Evolutionary conservation across 2,797 vertebrate species (phyloP).

Genomic region (Schizopygopsis malacanthus): DNA sequence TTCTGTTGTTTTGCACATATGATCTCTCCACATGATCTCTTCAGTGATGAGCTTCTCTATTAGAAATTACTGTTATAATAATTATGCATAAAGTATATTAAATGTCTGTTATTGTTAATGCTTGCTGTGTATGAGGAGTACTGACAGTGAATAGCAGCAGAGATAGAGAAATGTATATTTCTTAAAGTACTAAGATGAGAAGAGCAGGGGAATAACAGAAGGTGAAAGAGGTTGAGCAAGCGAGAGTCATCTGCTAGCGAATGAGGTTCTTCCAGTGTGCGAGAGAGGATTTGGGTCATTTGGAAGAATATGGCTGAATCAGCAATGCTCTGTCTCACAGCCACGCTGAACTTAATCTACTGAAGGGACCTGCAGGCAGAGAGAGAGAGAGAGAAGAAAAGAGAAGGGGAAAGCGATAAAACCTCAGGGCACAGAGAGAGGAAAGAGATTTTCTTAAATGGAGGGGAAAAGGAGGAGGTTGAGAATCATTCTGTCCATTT

Average conservation of each 20-base stretch:
- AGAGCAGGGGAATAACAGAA: slow-evolving; percentile 49
- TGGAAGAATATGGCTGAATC: slow-evolving; percentile 92
- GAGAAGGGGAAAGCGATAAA: slow-evolving; percentile 48
- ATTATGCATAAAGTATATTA: slow-evolving; percentile 29
- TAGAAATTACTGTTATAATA: slow-evolving; percentile 45
- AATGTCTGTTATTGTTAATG: slow-evolving; percentile 20
- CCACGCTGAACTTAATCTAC: slow-evolving; percentile 82
- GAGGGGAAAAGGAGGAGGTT: slow-evolving; percentile 33
- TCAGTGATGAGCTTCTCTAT: slow-evolving; percentile 41
- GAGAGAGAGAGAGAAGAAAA: slow-evolving; percentile 35
- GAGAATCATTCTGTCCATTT: slow-evolving; percentile 50
- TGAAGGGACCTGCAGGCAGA: slow-evolving; percentile 74
- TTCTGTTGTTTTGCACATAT: slow-evolving; percentile 47
- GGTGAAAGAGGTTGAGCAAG: slow-evolving; percentile 48
- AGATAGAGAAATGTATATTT: not conserved
- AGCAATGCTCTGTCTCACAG: slow-evolving; percentile 75
- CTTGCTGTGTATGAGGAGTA: slow-evolving; percentile 18
- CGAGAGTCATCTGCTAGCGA: slow-evolving; percentile 80
- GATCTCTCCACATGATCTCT: slow-evolving; percentile 20
- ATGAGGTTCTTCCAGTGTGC: slow-evolving; percentile 88
- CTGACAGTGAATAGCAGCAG: slow-evolving; percentile 1
- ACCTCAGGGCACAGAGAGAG: slow-evolving; percentile 31
- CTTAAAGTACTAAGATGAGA: slow-evolving; percentile 41
- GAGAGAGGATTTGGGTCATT: slow-evolving; percentile 91
- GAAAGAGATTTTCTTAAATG: slow-evolving; percentile 32